These are phyloP conservation scores for Acanthoscelides obtectus DNA, from an alignment of 2,888 invertebrate genomes.

Conservation along the genomic window DNA sequence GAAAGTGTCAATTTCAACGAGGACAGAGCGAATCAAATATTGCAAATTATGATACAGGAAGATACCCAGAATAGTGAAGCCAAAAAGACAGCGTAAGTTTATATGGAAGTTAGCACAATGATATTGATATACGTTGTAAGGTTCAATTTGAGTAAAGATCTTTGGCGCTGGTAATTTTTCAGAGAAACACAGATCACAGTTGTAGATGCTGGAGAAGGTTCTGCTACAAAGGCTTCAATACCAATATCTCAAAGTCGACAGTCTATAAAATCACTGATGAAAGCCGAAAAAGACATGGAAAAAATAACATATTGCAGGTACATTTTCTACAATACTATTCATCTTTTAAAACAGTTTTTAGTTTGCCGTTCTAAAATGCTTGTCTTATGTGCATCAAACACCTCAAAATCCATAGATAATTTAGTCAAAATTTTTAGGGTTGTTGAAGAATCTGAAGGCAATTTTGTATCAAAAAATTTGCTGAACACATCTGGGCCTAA, in stretches of 20 bases:
- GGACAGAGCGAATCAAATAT: slow-evolving; percentile 72
- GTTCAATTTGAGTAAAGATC: too few relatives aligned
- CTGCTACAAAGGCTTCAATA: slow-evolving; percentile 19
- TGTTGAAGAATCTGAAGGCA: slow-evolving; percentile 40
- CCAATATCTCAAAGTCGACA: slow-evolving; percentile 44
- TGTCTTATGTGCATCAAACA: too few relatives aligned
- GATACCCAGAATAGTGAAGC: slow-evolving; percentile 44
- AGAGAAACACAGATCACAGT: slow-evolving; percentile 9
- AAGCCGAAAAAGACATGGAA: slow-evolving; percentile 39
- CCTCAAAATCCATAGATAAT: too few relatives aligned
- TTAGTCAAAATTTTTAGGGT: slow-evolving; percentile 36
- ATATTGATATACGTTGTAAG: neutral
- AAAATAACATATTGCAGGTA: slow-evolving; percentile 19
- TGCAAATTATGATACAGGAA: slow-evolving; percentile 67
- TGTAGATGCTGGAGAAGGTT: slow-evolving; percentile 10
- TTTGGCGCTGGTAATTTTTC: too few relatives aligned
- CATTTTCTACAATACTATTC: neutral
- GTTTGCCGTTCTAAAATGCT: too few relatives aligned
- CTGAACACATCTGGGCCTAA: slow-evolving; percentile 65
- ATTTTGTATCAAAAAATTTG: slow-evolving; percentile 58
- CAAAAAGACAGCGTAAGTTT: slow-evolving; percentile 29
- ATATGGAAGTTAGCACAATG: slow-evolving; percentile 22
- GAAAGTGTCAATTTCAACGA: slow-evolving; percentile 86
- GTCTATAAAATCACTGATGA: slow-evolving; percentile 43
- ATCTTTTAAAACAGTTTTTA: neutral